Conservation (phyloP, 2,797 vertebrate species). For the Molossus molossus region DNA sequence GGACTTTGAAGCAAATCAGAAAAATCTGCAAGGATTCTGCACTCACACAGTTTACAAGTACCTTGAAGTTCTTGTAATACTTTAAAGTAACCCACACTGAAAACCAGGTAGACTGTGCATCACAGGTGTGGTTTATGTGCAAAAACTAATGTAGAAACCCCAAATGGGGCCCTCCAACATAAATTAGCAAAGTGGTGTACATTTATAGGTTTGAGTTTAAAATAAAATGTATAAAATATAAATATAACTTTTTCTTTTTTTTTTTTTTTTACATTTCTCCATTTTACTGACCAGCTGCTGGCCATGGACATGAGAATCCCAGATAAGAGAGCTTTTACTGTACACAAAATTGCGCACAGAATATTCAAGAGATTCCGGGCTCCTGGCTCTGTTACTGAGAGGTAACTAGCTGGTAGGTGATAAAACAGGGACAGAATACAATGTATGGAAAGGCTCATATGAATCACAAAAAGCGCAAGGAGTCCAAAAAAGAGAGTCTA, state of each 20-base stretch:
- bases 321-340: conserved; percentile 9
- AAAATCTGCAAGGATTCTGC: background rate
- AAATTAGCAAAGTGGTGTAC: background rate
- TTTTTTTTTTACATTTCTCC: conserved; percentile 57
- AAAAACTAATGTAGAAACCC: background rate
- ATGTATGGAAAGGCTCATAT: conserved; percentile 3
- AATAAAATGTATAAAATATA: conserved; percentile 55
- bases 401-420: conserved; percentile 1
- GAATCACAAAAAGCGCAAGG: conserved; percentile 60
- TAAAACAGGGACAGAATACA: conserved; percentile 52
- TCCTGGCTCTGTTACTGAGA: conserved; percentile 27
- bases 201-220: conserved; percentile 23
- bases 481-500: conserved; percentile 70
- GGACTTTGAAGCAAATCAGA: background rate
- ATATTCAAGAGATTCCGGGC: conserved; percentile 63
- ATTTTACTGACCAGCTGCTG: conserved; percentile 68
- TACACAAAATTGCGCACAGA: conserved; percentile 62
- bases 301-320: conserved; percentile 49
- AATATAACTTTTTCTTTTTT: conserved; percentile 43
- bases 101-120: background rate
- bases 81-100: background rate
- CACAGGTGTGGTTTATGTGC: background rate
- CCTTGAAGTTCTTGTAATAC: background rate
- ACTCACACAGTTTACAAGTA: background rate
- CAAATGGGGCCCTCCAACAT: background rate